Evolutionary conservation across 2,888 invertebrate genomes (phyloP).

Genomic region (Zygaena filipendulae): DNA sequence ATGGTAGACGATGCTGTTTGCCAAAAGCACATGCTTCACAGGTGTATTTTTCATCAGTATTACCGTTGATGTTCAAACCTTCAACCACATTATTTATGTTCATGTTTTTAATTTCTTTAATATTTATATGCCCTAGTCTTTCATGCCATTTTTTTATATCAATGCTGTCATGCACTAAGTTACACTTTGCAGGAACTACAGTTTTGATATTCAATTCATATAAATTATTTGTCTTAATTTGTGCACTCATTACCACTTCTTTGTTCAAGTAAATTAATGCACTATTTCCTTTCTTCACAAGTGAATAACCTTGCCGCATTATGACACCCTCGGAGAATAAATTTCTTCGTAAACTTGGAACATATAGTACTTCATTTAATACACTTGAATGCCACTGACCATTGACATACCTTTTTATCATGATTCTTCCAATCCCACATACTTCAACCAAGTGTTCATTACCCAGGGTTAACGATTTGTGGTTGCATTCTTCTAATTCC

Average conservation of each 20-base stretch:
- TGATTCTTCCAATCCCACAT: slow-evolving; percentile 16
- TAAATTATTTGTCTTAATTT: slow-evolving; percentile 12
- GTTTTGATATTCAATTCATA: slow-evolving; percentile 15
- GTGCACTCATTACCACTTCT: slow-evolving; percentile 12
- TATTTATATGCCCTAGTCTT: slow-evolving; percentile 15
- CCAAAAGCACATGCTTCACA: slow-evolving; percentile 20
- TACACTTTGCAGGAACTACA: slow-evolving; percentile 8
- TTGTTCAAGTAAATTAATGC: slow-evolving; percentile 11
- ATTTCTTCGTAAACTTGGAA: slow-evolving; percentile 12
- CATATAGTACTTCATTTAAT: slow-evolving; percentile 16
- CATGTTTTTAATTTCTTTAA: slow-evolving; percentile 16
- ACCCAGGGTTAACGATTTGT: slow-evolving; percentile 18
- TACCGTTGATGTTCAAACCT: slow-evolving; percentile 11
- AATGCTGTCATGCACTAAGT: slow-evolving; percentile 13
- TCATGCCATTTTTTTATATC: slow-evolving; percentile 18
- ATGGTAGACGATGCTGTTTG: slow-evolving; percentile 15
- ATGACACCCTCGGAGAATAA: slow-evolving; percentile 14
- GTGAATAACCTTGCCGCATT: slow-evolving; percentile 5
- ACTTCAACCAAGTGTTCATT: slow-evolving; percentile 19
- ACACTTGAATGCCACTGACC: slow-evolving; percentile 17
- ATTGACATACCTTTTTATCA: slow-evolving; percentile 19
- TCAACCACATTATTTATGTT: slow-evolving; percentile 12
- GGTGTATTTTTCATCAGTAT: slow-evolving; percentile 5
- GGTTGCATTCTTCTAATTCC: slow-evolving; percentile 12
- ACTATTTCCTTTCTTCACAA: slow-evolving; percentile 6